Evolutionary conservation across 2,797 vertebrate genomes (phyloP), one percentile per base, ranked within the genome.

Genomic region (Triplophysa yarkandensis): DNA sequence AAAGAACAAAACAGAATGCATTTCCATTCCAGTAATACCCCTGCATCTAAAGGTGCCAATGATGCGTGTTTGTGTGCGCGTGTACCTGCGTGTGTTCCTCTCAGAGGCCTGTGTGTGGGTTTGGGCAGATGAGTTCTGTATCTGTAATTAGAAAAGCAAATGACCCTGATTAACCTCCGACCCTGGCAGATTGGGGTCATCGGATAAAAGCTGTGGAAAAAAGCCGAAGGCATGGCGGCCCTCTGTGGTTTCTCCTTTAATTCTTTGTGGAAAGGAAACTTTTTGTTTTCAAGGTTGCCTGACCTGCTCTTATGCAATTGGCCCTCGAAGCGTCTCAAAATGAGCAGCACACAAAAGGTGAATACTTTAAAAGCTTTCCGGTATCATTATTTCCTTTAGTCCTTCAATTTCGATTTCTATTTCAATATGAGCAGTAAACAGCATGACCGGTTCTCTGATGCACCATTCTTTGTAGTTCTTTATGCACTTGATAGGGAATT

Each of bases 71-170:
- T 66, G 8, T 79, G 21, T 67, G 25, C 43, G 10, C 17, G 62
- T 46, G 39, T 30, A 19, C 32, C 57, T 63, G 55, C n/a, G 6
- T 52, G 54, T 46, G 44, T 54, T 76, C 75, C 74, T 68, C 82
- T 80, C n/a, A n/a, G n/a, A n/a, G 69, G 57, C 50, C 58, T 67
- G 44, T 65, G 34, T 66, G 54, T 4, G 8, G 68, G 34, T 36
- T 67, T 23, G 68, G 54, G 41, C 50, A 66, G 23, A 62, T 60
- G 57, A 55, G 63, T 71, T 77, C 65, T 77, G 66, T 78, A 65
- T 77, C 48, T 77, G 73, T 82, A 85, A 85, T 85, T 85, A 85
- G 70, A 79, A 77, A 77, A 80, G 79, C 73, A 79, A 83, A 75
- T 69, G 82, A 80, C 84, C 84, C 71, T 63, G 77, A 82, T 85